These are phyloP conservation scores for Rousettus leschenaultii DNA, from an alignment of 2,113 vertebrate species.

Conservation along the genomic window DNA sequence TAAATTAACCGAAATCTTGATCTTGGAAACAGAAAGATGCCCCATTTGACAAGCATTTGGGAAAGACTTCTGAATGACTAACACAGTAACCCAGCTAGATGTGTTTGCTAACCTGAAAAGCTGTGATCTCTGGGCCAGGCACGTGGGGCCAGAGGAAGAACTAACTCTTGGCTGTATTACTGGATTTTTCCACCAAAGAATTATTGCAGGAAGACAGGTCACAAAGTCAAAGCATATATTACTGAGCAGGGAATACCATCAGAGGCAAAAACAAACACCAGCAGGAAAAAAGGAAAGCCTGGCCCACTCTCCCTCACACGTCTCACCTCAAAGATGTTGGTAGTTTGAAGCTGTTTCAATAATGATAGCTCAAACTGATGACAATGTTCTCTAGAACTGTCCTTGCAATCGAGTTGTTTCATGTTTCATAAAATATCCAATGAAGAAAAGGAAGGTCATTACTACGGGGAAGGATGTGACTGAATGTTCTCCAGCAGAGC, in stretches of 20 bases:
- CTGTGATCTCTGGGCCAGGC: slow-evolving; percentile 59
- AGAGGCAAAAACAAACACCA: slow-evolving; percentile 79
- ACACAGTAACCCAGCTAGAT: slow-evolving; percentile 12
- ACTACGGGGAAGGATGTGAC: slow-evolving; percentile 76
- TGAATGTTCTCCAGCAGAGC: slow-evolving; percentile 51
- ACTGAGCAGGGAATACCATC: slow-evolving; percentile 79
- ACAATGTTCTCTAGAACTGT: slow-evolving; percentile 74
- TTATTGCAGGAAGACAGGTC: slow-evolving; percentile 84
- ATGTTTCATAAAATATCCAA: slow-evolving; percentile 61
- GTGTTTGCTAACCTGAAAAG: slow-evolving; percentile 50
- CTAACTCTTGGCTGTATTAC: slow-evolving; percentile 72
- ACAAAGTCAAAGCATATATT: slow-evolving; percentile 80
- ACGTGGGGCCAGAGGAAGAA: slow-evolving; percentile 66
- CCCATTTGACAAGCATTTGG: not conserved
- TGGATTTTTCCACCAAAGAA: slow-evolving; percentile 80
- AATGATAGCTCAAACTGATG: slow-evolving; percentile 79
- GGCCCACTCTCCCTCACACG: slow-evolving; percentile 38
- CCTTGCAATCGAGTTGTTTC: slow-evolving; percentile 71
- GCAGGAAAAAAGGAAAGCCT: slow-evolving; percentile 69
- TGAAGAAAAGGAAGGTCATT: slow-evolving; percentile 76
- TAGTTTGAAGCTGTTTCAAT: slow-evolving; percentile 83
- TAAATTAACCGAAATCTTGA: slow-evolving; percentile 15
- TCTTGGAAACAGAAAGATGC: not conserved
- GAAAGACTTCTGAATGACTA: slow-evolving; percentile 2
- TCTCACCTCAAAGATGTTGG: slow-evolving; percentile 71